phyloP scores from a whole-genome alignment of 2,113 vertebrate genomes.

The Hydropotes inermis region DNA sequence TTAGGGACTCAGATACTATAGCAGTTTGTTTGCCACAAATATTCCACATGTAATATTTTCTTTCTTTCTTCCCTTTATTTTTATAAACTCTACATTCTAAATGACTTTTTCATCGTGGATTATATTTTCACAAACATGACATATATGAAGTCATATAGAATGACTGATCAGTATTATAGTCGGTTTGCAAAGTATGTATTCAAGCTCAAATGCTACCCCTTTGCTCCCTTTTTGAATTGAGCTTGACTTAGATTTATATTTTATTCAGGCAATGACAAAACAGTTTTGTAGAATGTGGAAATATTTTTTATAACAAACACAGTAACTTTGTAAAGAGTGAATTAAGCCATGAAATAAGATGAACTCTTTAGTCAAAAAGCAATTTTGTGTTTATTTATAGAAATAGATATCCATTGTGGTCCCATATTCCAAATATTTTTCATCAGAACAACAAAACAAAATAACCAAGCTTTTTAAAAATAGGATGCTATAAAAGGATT shows the following conservation, averaged over 20 bases:
- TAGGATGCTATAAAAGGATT: background rate
- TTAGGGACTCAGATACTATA: background rate
- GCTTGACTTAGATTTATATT: background rate
- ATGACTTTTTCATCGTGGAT: background rate
- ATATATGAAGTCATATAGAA: background rate
- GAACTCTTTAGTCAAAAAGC: background rate
- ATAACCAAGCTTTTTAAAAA: background rate
- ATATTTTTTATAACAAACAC: background rate
- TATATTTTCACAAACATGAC: background rate
- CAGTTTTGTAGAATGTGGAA: background rate
- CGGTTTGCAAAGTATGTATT: slow-evolving; percentile 6
- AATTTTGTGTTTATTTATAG: slow-evolving; percentile 42
- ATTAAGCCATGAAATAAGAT: background rate
- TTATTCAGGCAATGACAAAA: slow-evolving; percentile 29
- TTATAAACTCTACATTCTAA: background rate
- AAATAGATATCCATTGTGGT: background rate
- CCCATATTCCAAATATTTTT: background rate
- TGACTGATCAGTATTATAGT: background rate
- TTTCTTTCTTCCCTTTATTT: background rate
- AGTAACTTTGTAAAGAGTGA: background rate
- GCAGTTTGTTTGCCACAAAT: background rate
- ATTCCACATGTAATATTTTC: background rate
- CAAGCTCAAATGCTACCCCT: background rate
- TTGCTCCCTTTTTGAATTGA: background rate
- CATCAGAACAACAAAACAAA: slow-evolving; percentile 27